Conservation (phyloP, 2,797 vertebrate species). For the Prionace glauca region DNA sequence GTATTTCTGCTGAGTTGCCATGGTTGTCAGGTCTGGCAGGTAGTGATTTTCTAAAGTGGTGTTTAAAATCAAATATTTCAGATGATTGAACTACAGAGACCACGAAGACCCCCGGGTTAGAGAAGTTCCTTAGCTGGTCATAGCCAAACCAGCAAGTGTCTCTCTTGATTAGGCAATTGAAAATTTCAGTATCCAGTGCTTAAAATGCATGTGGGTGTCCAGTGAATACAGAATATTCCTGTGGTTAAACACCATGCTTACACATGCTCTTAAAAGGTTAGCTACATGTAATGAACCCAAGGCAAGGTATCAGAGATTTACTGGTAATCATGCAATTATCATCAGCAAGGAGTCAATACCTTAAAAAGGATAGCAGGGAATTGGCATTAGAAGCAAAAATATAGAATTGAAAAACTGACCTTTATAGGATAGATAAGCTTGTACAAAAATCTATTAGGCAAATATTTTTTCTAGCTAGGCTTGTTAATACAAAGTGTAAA, state of each 20-base stretch:
- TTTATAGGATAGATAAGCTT: neutral
- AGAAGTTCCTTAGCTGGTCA: neutral
- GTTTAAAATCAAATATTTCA: no score
- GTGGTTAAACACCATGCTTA: neutral
- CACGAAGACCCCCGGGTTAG: neutral
- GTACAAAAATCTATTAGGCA: neutral
- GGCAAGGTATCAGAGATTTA: neutral
- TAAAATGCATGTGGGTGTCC: neutral
- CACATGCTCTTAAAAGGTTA: neutral
- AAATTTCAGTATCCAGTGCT: neutral
- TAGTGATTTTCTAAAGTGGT: neutral
- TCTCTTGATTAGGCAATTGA: neutral
- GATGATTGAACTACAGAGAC: neutral
- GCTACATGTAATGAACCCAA: neutral
- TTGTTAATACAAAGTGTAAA: constrained; percentile 17
- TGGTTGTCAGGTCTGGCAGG: neutral
- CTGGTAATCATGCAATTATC: neutral
- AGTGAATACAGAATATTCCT: neutral
- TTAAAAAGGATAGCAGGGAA: neutral
- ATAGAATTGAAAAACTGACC: neutral
- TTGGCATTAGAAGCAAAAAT: neutral
- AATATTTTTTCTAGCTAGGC: neutral
- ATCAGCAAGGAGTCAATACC: neutral
- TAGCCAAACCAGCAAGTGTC: neutral
- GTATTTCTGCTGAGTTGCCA: neutral